A percentile compares a stretch with the other conserved stretches of the same genome.
phyloP scores from a whole-genome alignment of 2,113 vertebrate species.

The Phalacrocorax aristotelis region DNA sequence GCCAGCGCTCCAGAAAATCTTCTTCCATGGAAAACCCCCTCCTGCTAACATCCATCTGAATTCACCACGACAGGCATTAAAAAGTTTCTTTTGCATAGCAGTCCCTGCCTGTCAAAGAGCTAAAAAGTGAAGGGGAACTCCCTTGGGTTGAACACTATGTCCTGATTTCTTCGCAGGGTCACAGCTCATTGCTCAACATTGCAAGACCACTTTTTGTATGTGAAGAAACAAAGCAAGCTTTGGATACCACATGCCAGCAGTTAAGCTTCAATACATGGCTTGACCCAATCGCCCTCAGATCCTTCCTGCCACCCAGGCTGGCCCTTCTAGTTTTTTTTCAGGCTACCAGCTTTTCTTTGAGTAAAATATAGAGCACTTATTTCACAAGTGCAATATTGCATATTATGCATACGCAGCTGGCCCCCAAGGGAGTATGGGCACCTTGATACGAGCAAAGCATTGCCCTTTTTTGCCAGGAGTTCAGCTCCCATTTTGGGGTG shows the following conservation, averaged over 20 bases:
- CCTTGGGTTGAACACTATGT: not conserved
- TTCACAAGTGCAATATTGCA: not conserved
- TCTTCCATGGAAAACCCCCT: not conserved
- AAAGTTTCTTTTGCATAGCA: not conserved
- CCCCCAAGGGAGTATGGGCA: not conserved
- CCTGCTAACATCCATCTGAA: not conserved
- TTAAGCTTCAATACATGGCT: not conserved
- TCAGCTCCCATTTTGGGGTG: not conserved
- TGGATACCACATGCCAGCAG: not conserved
- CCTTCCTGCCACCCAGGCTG: not conserved
- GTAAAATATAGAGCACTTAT: not conserved
- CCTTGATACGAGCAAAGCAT: accelerated
- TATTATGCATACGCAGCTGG: not conserved
- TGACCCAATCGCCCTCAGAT: not conserved
- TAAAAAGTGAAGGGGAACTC: not conserved
- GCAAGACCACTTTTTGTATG: not conserved
- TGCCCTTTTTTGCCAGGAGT: not conserved
- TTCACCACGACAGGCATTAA: not conserved
- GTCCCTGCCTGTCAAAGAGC: not conserved
- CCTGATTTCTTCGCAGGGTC: not conserved
- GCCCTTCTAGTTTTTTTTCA: not conserved
- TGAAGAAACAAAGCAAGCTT: not conserved
- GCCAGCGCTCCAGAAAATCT: not conserved
- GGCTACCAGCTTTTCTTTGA: not conserved
- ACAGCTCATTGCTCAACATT: not conserved